phyloP scores from a whole-genome alignment of 2,888 invertebrate species.

The Liopterus haemorrhoidalis region DNA sequence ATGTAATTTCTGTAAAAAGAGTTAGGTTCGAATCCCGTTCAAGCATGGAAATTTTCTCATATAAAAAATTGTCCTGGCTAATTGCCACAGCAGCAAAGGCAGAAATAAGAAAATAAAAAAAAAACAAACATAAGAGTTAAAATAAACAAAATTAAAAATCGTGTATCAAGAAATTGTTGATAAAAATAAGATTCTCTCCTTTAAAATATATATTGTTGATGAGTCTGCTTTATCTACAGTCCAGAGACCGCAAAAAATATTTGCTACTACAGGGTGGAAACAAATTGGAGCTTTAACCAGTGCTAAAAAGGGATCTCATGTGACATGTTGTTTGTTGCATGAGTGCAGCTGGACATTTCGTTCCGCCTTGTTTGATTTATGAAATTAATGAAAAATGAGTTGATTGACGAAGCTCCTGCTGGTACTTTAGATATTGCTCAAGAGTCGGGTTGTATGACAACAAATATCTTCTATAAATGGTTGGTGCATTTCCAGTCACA shows the following conservation, averaged over 20 bases:
- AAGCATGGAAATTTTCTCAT: too few species aligned
- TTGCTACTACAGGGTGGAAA: too few species aligned
- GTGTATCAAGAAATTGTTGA: conserved; percentile 9
- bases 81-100: too few species aligned
- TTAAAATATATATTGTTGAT: conserved; percentile 39
- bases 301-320: conserved; percentile 40
- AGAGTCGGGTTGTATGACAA: conserved; percentile 36
- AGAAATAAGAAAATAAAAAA: too few species aligned
- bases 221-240: conserved; percentile 44
- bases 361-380: conserved; percentile 41
- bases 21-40: too few species aligned
- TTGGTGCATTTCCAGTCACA: conserved; percentile 26
- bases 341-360: conserved; percentile 36
- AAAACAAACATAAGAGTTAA: too few species aligned
- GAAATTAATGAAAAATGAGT: conserved; percentile 34
- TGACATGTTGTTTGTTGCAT: conserved; percentile 39
- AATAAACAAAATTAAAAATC: too few species aligned
- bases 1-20: too few species aligned
- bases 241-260: conserved; percentile 39
- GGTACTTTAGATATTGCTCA: conserved; percentile 13
- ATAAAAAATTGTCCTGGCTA: too few species aligned
- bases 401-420: conserved; percentile 22
- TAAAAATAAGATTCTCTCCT: conserved; percentile 12
- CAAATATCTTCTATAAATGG: conserved; percentile 28
- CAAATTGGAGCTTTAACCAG: conserved; percentile 42